Conservation (phyloP, 2,113 vertebrate genomes). For the Rhabdornis inornatus region DNA sequence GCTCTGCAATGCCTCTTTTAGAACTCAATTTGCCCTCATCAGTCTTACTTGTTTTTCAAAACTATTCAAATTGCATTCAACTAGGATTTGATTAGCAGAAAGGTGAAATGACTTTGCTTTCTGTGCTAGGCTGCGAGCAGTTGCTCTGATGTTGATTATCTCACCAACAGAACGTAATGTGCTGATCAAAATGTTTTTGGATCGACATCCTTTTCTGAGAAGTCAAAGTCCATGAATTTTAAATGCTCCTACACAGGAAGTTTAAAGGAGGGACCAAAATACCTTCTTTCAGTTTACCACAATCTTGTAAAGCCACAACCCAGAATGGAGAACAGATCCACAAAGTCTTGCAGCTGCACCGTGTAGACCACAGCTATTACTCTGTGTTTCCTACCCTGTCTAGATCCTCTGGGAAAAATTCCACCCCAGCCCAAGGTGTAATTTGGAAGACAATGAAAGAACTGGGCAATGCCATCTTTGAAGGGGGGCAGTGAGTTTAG, state of each 20-base stretch:
- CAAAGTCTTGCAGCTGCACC: not conserved
- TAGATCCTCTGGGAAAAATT: not conserved
- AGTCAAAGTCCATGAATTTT: not conserved
- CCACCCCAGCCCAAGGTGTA: not conserved
- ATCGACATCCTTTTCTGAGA: not conserved
- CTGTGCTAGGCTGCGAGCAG: not conserved
- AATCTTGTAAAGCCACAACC: not conserved
- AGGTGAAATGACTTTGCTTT: not conserved
- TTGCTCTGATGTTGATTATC: not conserved
- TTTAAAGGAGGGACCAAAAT: not conserved
- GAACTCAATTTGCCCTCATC: not conserved
- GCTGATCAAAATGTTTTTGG: not conserved
- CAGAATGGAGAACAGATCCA: not conserved
- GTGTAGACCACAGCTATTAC: fast-evolving
- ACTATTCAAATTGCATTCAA: not conserved
- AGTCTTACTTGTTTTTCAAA: not conserved
- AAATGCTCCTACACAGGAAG: not conserved
- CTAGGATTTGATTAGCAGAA: not conserved
- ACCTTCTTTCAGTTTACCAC: not conserved
- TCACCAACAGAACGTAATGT: not conserved
- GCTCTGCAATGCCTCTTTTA: not conserved
- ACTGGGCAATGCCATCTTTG: not conserved
- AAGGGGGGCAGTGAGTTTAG: fast-evolving
- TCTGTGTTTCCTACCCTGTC: not conserved
- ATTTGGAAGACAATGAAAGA: not conserved